Evolutionary conservation across 2,113 vertebrate genomes (phyloP), one percentile per base, ranked within the genome.

Genomic region (Fregata magnificens): DNA sequence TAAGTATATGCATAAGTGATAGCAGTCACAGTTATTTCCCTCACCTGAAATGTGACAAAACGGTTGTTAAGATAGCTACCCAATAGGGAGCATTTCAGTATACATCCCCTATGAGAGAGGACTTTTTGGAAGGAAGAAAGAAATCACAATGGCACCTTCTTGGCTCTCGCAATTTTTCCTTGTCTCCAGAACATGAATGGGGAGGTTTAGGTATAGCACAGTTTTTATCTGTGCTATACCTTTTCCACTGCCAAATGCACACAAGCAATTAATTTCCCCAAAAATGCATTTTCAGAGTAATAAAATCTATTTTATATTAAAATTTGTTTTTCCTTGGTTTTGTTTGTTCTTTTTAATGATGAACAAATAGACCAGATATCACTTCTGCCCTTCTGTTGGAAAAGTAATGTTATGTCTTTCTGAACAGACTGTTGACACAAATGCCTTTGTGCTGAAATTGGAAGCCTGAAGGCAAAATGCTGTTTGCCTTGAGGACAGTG

Each of bases 31-130:
- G 26, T 71, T 78, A 34, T 15, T 16, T 10, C 3, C 4, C 8
- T 10, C 2, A 3, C 6, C 16, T 26, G 38, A 74, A 82, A 40
- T 31, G 16, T 65, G 34, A 77, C 20, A 34, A 56, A 86, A 76
- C 3, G 1, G 2, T n/a, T 8, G 3, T 67, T 76, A 71, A 85
- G 26, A 69, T 21, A 72, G 18, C 16, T 82, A 80, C 6, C 6
- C 16, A 65, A 22, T 3, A 56, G 19, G 16, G 13, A 80, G 4
- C 7, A 69, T 49, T 88, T 65, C 34, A n/a, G 4, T 72, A 38
- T 26, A 21, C 5, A 59, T 29, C 1, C 1, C 4, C 5, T 65
- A 21, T 14, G 4, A 65, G 10, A 80, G 1, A 80, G 13, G 17
- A 47, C 7, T 47, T 44, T 62, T 36, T 76, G 10, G 11, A 34